phyloP scores from a whole-genome alignment of 2,113 vertebrate species.

The Lasiurus cinereus region DNA sequence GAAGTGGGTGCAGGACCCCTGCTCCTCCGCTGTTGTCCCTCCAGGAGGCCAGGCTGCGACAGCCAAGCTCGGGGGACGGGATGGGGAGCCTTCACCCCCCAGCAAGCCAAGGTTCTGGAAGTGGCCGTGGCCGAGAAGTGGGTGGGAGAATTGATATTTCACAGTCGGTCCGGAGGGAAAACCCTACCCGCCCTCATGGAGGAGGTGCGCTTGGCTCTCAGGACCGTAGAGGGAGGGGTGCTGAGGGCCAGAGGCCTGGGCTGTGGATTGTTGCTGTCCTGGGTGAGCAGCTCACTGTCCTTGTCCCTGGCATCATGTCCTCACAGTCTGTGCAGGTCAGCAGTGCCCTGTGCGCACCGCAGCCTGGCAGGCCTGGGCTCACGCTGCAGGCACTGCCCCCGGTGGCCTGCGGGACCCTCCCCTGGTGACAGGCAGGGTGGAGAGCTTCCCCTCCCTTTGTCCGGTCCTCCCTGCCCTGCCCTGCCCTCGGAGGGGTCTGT shows the following conservation, averaged over 20 bases:
- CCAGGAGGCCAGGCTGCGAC: background rate
- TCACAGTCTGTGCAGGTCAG: conserved; percentile 92
- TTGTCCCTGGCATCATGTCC: conserved; percentile 81
- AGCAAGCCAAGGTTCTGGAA: background rate
- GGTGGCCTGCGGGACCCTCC: accelerated
- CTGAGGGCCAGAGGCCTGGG: background rate
- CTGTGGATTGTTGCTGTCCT: background rate
- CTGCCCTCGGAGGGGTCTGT: background rate
- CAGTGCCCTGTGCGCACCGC: conserved; percentile 77
- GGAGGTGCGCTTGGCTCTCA: background rate
- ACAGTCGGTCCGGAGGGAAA: background rate
- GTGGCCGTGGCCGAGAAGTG: accelerated
- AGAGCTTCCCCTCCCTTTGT: background rate
- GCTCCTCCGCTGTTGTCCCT: accelerated
- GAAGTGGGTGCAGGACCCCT: background rate
- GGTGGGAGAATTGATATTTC: background rate
- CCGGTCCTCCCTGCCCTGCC: background rate
- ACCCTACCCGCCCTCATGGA: background rate
- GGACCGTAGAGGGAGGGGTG: background rate
- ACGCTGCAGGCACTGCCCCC: too few species aligned
- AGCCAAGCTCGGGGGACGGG: background rate
- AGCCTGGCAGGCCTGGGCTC: conserved; percentile 43
- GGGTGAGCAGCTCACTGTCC: conserved; percentile 61
- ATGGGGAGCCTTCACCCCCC: background rate
- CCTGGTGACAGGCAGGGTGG: background rate